Base-by-base conservation (phyloP, 2,888 invertebrate species). In the Poecilus cupreus region DNA sequence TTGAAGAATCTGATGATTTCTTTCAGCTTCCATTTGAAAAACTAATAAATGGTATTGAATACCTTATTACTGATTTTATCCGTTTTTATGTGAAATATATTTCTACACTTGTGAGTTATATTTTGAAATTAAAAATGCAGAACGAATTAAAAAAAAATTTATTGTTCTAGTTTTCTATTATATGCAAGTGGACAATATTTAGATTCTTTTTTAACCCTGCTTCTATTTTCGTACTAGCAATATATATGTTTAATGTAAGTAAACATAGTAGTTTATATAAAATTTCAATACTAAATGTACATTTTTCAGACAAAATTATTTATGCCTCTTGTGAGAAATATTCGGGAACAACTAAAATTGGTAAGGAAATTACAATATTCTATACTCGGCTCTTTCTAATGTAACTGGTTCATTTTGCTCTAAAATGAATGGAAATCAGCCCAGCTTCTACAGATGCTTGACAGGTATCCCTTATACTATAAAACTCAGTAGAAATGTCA, bases 221-320 rank as follows among this genome's bases (percentile, higher is more conserved):
- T 20, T 22, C 43, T 18, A 46, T 78, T 39, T 78, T 78, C 43
- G 43, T 8, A 46, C 4, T 77, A 37, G 32, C 18, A n/a, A n/a
- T 39, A 20, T 77, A 20, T 77, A 8, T 43, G 8, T 77, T 77
- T 60, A 60, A 77, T 20, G 77, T 77, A 60, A 77, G 60, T 18
- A 26, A 11, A 37, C 37, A 16, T 13, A 51, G 0, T 5, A n/a
- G 60, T 54, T 70, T 54, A 54, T 3, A 51, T 54, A 26, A 5
- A 18, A 51, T 26, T 43, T 51, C 60, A 39, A 60, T 60, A 57
- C 60, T 57, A 39, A 18, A 18, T 2, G 0, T 4, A 22, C 16
- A 68, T 26, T 64, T 64, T 68, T 13, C 51, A 78, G 64, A 20
- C 11, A 10, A 78, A 46, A 46, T 5, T 64, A 39, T 49, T 68